A percentile compares a stretch with the other conserved stretches of the same genome.
Evolutionary conservation across 2,888 invertebrate species (phyloP).

Genomic region (Cylloceria caligata): DNA sequence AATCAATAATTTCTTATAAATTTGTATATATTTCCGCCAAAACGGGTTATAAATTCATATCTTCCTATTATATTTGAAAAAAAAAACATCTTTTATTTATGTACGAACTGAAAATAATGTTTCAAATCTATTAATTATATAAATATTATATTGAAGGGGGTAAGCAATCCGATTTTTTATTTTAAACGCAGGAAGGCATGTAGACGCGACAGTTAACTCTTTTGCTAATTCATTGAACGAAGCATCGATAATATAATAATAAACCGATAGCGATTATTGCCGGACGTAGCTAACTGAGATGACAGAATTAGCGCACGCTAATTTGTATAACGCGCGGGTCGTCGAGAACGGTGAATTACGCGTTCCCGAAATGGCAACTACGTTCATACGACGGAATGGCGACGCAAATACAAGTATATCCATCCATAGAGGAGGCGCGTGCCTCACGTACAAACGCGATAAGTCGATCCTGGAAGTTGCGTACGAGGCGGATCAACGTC

Average conservation of each 20-base stretch:
- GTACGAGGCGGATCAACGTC: conserved; percentile 54
- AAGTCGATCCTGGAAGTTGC: conserved; percentile 53
- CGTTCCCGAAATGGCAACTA: conserved; percentile 28
- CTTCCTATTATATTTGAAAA: too few species aligned
- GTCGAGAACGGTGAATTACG: conserved; percentile 35
- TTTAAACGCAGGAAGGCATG: background rate
- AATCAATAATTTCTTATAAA: too few species aligned
- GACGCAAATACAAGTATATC: background rate
- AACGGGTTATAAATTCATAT: too few species aligned
- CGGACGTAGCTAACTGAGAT: conserved; percentile 31
- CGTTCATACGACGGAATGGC: background rate
- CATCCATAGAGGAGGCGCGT: conserved; percentile 21
- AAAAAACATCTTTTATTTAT: too few species aligned
- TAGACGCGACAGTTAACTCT: background rate
- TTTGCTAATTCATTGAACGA: conserved; percentile 26
- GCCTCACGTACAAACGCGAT: conserved; percentile 50
- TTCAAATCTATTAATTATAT: too few species aligned
- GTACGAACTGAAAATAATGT: too few species aligned
- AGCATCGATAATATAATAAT: conserved; percentile 7
- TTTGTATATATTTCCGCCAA: too few species aligned
- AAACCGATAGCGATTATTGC: conserved; percentile 13
- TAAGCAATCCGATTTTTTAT: too few species aligned
- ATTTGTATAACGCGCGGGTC: conserved; percentile 44
- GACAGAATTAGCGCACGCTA: conserved; percentile 40
- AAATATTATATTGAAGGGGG: too few species aligned